Evolutionary conservation across 2,888 invertebrate genomes (phyloP).

Genomic region (Melanostoma scalare): DNA sequence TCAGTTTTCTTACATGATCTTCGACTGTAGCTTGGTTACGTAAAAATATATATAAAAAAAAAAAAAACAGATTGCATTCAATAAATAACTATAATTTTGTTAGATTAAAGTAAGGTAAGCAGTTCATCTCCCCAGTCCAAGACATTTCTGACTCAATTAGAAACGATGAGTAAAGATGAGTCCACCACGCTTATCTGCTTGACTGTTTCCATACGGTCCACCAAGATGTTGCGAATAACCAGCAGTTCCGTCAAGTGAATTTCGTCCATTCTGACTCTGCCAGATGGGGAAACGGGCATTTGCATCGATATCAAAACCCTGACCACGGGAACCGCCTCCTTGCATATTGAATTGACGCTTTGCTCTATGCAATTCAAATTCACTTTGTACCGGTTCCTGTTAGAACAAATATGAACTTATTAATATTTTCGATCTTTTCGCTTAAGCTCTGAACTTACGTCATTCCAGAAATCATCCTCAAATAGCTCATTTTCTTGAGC

Average conservation of each 20-base stretch:
- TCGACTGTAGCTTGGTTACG: too few relatives aligned
- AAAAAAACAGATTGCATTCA: too few relatives aligned
- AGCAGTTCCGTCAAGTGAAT: conserved; percentile 76
- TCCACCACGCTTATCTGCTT: conserved; percentile 74
- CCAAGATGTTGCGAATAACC: conserved; percentile 78
- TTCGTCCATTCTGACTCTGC: conserved; percentile 42
- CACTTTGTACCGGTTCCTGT: conserved; percentile 18
- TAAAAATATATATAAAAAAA: too few relatives aligned
- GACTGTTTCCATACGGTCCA: conserved; percentile 78
- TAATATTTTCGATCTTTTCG: too few relatives aligned
- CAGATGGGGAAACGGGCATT: conserved; percentile 60
- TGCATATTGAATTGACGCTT: conserved; percentile 73
- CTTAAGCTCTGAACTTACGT: too few relatives aligned
- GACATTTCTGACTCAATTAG: conserved; percentile 12
- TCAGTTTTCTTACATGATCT: too few relatives aligned
- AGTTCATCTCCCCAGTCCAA: too few relatives aligned
- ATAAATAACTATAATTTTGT: too few relatives aligned
- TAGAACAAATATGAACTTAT: background rate
- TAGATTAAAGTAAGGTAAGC: too few relatives aligned
- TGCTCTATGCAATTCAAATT: conserved; percentile 7
- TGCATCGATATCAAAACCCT: conserved; percentile 76
- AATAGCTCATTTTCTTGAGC: too few relatives aligned
- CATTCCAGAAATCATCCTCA: too few relatives aligned
- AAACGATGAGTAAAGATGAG: conserved; percentile 68
- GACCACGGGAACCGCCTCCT: conserved; percentile 75